These are phyloP conservation scores for Sandelia bainsii DNA, from an alignment of 2,797 vertebrate genomes.

Conservation along the genomic window DNA sequence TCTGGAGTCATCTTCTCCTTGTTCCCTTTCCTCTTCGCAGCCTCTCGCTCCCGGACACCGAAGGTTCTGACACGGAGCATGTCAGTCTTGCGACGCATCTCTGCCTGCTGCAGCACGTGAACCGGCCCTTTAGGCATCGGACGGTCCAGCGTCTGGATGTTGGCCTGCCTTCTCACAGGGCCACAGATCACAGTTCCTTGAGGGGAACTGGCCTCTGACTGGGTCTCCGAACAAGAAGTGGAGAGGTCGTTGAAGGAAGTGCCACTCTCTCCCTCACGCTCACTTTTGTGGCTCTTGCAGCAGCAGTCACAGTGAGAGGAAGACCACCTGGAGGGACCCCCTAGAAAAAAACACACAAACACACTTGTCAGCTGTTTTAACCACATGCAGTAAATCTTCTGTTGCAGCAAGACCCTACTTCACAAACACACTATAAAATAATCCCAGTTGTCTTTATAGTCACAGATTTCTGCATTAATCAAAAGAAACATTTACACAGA, in stretches of 20 bases:
- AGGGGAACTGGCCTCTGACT: slow-evolving; percentile 96
- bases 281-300: slow-evolving; percentile 96
- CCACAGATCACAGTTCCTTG: slow-evolving; percentile 96
- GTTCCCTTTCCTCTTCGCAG: slow-evolving; percentile 91
- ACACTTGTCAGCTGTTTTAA: slow-evolving; percentile 27
- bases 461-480: slow-evolving; percentile 61
- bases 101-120: slow-evolving; percentile 90
- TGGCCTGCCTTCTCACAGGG: slow-evolving; percentile 89
- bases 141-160: slow-evolving; percentile 95
- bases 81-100: slow-evolving; percentile 94
- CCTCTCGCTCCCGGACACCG: slow-evolving; percentile 89
- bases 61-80: slow-evolving; percentile 94
- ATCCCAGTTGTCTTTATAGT: slow-evolving; percentile 11
- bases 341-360: slow-evolving; percentile 76
- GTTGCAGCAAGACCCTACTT: neutral
- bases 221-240: slow-evolving; percentile 97
- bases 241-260: slow-evolving; percentile 98
- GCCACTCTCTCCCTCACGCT: slow-evolving; percentile 95
- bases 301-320: slow-evolving; percentile 97
- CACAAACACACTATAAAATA: slow-evolving; percentile 15
- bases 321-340: slow-evolving; percentile 93
- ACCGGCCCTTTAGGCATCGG: slow-evolving; percentile 90
- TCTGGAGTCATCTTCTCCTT: slow-evolving; percentile 97
- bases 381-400: slow-evolving; percentile 8
- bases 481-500: slow-evolving; percentile 51